phyloP scores from a whole-genome alignment of 2,797 vertebrate genomes.

The Sebastes kiyomatsui region DNA sequence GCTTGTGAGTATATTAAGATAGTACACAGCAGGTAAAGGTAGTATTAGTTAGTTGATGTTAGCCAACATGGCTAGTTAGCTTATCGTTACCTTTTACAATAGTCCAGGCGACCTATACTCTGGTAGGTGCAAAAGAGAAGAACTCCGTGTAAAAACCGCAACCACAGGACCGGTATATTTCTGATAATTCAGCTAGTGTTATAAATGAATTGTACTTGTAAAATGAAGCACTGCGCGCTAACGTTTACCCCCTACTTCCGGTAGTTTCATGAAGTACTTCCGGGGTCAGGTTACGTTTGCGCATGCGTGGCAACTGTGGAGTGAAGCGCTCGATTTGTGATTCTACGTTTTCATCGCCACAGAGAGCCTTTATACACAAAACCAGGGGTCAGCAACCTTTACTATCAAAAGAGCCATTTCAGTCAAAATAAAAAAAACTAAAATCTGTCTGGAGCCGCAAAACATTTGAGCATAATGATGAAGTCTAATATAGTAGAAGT shows the following conservation, averaged over 20 bases:
- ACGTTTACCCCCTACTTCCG: not conserved
- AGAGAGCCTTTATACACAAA: too few relatives aligned
- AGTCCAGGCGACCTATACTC: not conserved
- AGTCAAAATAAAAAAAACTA: too few relatives aligned
- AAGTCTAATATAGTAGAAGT: too few relatives aligned
- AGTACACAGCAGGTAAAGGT: not conserved
- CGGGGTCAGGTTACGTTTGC: conserved; percentile 23
- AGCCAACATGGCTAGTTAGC: conserved; percentile 38
- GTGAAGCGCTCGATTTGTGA: conserved; percentile 19
- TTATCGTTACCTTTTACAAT: conserved; percentile 55
- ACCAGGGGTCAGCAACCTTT: too few relatives aligned
- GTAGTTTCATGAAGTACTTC: conserved; percentile 61
- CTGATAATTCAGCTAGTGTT: not conserved
- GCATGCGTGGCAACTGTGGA: conserved; percentile 13
- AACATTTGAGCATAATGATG: too few relatives aligned
- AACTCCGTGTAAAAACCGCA: not conserved
- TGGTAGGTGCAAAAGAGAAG: not conserved
- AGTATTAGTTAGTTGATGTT: not conserved
- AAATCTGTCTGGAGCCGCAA: too few relatives aligned
- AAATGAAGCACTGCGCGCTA: not conserved
- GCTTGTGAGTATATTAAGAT: not conserved
- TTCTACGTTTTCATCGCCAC: not conserved
- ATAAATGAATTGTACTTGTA: not conserved
- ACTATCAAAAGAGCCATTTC: too few relatives aligned
- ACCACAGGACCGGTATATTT: not conserved